These are phyloP conservation scores for Brachymystax lenok DNA, from an alignment of 2,797 vertebrate genomes.

Conservation along the genomic window DNA sequence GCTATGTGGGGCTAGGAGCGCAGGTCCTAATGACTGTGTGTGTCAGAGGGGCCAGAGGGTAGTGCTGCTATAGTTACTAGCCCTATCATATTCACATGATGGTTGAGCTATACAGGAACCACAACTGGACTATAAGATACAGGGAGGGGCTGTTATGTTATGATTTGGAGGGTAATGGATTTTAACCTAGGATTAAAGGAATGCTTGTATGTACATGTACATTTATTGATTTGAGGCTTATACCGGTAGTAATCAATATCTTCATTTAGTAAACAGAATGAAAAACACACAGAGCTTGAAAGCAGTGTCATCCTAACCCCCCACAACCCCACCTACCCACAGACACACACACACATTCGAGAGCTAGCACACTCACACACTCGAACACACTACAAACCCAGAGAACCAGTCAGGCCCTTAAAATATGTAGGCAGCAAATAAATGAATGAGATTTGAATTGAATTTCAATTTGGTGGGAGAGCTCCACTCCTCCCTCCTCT, in stretches of 20 bases:
- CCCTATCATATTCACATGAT: neutral
- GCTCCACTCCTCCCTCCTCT: neutral
- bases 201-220: neutral
- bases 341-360: neutral
- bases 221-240: neutral
- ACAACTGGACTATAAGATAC: neutral
- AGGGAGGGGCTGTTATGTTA: neutral
- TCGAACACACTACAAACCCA: neutral
- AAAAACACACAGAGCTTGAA: neutral
- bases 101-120: neutral
- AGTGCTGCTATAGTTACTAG: neutral
- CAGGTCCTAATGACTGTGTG: slow-evolving; percentile 23
- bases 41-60: neutral
- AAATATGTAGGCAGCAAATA: slow-evolving; percentile 7
- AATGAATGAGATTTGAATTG: neutral
- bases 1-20: neutral
- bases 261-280: neutral
- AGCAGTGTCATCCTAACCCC: neutral
- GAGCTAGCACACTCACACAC: neutral
- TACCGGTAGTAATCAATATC: neutral
- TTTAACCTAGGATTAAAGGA: neutral
- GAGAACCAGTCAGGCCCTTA: neutral
- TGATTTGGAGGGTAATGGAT: neutral
- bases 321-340: too few relatives aligned
- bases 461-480: neutral